Evolutionary conservation across 2,113 vertebrate genomes (phyloP).

Genomic region (Hystrix brachyura): DNA sequence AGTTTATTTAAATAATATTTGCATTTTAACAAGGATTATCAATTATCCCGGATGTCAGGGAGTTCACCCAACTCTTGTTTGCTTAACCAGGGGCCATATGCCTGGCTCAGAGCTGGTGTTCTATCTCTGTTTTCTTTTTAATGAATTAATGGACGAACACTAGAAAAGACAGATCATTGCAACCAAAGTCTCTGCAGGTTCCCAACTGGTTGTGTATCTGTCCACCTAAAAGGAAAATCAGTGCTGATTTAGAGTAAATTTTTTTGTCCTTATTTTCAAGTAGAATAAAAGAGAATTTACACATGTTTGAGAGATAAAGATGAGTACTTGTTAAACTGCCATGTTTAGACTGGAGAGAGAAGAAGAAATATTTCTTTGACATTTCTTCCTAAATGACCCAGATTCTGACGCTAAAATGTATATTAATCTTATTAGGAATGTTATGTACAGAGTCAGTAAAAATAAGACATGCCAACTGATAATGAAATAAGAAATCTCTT

Average conservation of each 20-base stretch:
- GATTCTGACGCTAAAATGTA: background rate
- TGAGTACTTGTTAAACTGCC: slow-evolving; percentile 46
- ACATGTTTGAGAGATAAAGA: slow-evolving; percentile 14
- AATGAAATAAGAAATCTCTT: slow-evolving; percentile 15
- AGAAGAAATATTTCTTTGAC: slow-evolving; percentile 49
- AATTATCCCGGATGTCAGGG: background rate
- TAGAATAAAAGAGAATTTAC: slow-evolving; percentile 26
- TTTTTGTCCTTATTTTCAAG: background rate
- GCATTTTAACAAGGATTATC: slow-evolving; percentile 9
- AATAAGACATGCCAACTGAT: background rate
- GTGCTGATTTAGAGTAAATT: background rate
- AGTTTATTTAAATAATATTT: slow-evolving; percentile 42
- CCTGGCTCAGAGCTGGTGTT: background rate
- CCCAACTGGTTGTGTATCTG: background rate
- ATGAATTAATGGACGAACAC: background rate
- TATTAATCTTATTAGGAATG: slow-evolving; percentile 15
- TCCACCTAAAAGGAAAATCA: background rate
- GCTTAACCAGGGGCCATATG: background rate
- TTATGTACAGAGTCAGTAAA: background rate
- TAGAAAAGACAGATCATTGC: background rate
- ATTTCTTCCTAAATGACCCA: slow-evolving; percentile 59
- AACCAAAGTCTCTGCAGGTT: background rate
- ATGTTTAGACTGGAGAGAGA: background rate
- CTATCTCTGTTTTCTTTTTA: background rate
- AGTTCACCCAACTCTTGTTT: background rate